Evolutionary conservation across 2,113 vertebrate genomes (phyloP), one percentile per base, ranked within the genome.

Genomic region (Perccottus glenii): DNA sequence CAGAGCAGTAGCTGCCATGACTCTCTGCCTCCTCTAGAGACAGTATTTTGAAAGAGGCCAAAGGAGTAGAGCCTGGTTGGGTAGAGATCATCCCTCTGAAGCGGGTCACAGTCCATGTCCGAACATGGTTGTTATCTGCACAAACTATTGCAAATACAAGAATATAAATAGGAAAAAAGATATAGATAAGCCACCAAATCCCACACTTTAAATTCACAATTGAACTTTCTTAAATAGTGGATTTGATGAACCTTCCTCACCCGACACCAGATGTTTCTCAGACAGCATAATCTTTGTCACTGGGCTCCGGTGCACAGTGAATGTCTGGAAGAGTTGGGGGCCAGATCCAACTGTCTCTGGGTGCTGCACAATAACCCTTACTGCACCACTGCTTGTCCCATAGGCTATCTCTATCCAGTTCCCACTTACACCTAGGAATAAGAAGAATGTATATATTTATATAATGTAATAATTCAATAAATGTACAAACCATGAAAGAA

Each of bases 381-480:
- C 97, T 0, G 97, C 96, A 42, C 97, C 97, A 0, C 96, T 98
- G 81, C 97, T 99, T 2, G 97, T 99, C 40, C 97, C 97, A 0
- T 98, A 99, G 3, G 97, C 95, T 5, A 99, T 99, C 91, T 99
- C 97, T 48, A 99, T 98, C 97, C 97, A 99, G 82, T 99, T 98
- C 44, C 97, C 97, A 45, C 96, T 98, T 87, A 98, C 95, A 87
- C 96, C 97, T 99, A 56, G 47, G 19, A 33, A n/a, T 35, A 75
- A 43, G 10, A 8, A 16, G 32, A 44, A 9, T 9, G 27, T 19
- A 32, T 38, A 36, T n/a, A n/a, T n/a, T n/a, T n/a, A n/a, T n/a
- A n/a, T n/a, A n/a, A n/a, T n/a, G n/a, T n/a, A n/a, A n/a, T 27
- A 27, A 27, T 27, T 27, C 19, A 27, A 27, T 27, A 27, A 27